Evolutionary conservation across 2,888 invertebrate species (phyloP).

Genomic region (Andrena bicolor): DNA sequence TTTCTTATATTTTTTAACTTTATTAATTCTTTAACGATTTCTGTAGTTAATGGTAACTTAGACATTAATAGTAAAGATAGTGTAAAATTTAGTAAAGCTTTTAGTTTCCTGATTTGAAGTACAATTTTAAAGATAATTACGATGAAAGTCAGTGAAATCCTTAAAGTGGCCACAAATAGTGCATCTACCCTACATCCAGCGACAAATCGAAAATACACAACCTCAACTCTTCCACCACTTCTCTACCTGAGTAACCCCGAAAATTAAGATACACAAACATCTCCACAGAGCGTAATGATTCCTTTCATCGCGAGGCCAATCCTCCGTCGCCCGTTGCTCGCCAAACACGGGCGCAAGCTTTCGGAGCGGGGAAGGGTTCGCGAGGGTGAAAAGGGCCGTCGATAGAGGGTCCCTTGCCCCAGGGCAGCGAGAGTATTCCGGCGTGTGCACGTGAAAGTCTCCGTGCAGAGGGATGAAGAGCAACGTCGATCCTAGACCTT

Average conservation of each 20-base stretch:
- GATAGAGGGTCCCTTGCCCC: slow-evolving; percentile 49
- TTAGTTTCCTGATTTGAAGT: too few species aligned
- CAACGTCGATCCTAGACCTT: slow-evolving; percentile 54
- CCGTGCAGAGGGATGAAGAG: slow-evolving; percentile 13
- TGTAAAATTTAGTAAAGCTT: too few species aligned
- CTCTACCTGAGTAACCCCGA: not conserved
- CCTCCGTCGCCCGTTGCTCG: slow-evolving; percentile 1
- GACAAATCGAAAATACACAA: not conserved
- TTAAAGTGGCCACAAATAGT: too few species aligned
- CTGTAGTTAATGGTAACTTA: too few species aligned
- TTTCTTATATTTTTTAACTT: too few species aligned
- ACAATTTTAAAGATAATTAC: too few species aligned
- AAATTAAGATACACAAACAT: not conserved
- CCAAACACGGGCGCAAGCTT: slow-evolving; percentile 15
- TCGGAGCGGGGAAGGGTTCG: not conserved
- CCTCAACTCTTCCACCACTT: not conserved
- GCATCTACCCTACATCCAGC: too few species aligned
- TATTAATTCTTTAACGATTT: too few species aligned
- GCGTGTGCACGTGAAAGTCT: slow-evolving; percentile 16
- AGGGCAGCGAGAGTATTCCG: slow-evolving; percentile 38
- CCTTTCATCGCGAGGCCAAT: slow-evolving; percentile 17
- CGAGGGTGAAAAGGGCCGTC: slow-evolving; percentile 42
- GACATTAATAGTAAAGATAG: too few species aligned
- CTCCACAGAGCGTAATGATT: not conserved
- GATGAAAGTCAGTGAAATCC: too few species aligned